Conservation (phyloP, 2,113 vertebrate genomes). For the Sardina pilchardus region DNA sequence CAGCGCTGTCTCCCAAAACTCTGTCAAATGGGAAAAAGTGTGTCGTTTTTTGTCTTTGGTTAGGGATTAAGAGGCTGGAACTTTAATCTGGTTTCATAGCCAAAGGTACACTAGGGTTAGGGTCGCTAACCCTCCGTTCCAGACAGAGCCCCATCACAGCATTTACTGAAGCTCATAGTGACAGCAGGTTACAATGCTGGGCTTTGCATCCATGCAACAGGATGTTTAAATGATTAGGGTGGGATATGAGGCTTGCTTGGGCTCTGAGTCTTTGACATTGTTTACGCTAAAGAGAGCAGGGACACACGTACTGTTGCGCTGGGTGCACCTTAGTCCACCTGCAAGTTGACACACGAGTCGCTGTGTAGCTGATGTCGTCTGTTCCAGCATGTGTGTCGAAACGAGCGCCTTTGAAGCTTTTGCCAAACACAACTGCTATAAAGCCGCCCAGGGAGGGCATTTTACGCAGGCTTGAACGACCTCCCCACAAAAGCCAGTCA, state of each 20-base stretch:
- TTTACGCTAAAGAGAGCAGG: conserved; percentile 61
- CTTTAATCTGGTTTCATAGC: conserved; percentile 42
- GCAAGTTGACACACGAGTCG: conserved; percentile 49
- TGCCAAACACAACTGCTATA: conserved; percentile 41
- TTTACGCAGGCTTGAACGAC: conserved; percentile 13
- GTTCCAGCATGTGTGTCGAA: conserved; percentile 29
- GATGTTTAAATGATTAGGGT: conserved; percentile 26
- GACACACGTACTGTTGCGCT: conserved; percentile 15
- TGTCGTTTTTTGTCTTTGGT: conserved; percentile 46
- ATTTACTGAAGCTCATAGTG: conserved; percentile 47
- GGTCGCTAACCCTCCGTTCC: neutral
- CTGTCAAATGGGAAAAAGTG: conserved; percentile 26
- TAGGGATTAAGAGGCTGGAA: conserved; percentile 57
- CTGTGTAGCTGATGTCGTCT: conserved; percentile 11
- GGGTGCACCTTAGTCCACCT: conserved; percentile 60
- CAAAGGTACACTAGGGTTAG: neutral
- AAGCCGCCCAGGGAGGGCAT: neutral
- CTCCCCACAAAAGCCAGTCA: conserved; percentile 25
- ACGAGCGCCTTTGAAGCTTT: conserved; percentile 16
- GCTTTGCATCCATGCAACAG: conserved; percentile 10
- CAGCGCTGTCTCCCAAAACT: conserved; percentile 19
- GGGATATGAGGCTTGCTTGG: conserved; percentile 55
- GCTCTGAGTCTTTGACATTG: conserved; percentile 50
- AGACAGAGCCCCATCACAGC: conserved; percentile 34
- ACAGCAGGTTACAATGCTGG: conserved; percentile 60